Conservation (phyloP, 2,113 vertebrate genomes). For the Sorex araneus region DNA sequence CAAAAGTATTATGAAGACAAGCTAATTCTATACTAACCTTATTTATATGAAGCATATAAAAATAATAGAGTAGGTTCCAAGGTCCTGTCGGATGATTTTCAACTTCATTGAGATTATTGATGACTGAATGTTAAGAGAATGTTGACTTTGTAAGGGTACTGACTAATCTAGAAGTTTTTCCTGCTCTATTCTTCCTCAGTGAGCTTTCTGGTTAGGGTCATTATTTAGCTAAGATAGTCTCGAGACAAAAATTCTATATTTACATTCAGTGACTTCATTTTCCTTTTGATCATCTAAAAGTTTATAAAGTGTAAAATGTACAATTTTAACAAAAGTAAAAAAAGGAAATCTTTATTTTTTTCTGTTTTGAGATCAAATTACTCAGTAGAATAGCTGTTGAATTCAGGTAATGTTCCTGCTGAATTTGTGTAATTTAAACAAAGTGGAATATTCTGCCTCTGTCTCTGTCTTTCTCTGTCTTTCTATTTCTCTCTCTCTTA, state of each 20-base stretch:
- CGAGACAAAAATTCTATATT: neutral
- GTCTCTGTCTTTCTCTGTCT: neutral
- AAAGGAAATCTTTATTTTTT: neutral
- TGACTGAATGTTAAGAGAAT: neutral
- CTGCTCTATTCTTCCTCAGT: neutral
- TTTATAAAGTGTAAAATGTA: neutral
- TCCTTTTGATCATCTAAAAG: neutral
- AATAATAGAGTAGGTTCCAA: neutral
- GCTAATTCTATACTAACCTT: too few species aligned
- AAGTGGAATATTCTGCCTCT: neutral
- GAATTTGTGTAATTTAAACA: neutral
- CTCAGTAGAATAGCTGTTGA: neutral
- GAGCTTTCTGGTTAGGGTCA: neutral
- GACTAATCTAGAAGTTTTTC: neutral
- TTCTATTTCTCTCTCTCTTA: neutral
- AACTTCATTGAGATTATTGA: neutral
- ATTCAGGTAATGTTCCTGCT: neutral
- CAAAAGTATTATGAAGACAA: too few species aligned
- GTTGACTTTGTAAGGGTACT: neutral
- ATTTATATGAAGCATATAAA: neutral
- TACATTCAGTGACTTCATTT: neutral
- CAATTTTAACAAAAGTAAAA: conserved; percentile 10
- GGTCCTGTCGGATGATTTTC: neutral
- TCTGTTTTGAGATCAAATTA: neutral
- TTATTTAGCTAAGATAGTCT: neutral